phyloP scores from a whole-genome alignment of 1,140 invertebrate species.

The Armadillidium nasatum region DNA sequence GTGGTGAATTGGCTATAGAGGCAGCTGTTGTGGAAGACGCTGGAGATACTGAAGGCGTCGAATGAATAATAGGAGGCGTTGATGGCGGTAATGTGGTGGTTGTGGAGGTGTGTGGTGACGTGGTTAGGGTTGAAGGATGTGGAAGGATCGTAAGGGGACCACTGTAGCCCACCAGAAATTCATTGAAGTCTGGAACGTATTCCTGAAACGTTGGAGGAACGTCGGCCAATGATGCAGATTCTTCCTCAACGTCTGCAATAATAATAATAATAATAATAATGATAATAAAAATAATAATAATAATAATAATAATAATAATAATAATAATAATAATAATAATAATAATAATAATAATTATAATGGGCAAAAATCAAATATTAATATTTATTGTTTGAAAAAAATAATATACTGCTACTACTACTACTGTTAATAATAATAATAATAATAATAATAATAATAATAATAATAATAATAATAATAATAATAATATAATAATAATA shows the following conservation, averaged over 20 bases:
- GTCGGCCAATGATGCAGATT: constrained; percentile 61
- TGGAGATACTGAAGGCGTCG: constrained; percentile 35
- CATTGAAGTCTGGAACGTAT: constrained; percentile 68
- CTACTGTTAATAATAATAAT: too few species aligned
- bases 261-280: constrained; percentile 42
- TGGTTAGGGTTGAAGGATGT: constrained; percentile 18
- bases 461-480: too few species aligned
- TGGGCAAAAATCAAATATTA: too few species aligned
- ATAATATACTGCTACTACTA: too few species aligned
- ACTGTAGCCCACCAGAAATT: constrained; percentile 59
- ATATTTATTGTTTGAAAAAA: too few species aligned
- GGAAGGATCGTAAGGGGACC: constrained; percentile 33
- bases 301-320: too few species aligned
- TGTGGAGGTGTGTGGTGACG: constrained; percentile 14
- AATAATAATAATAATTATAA: too few species aligned
- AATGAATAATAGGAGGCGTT: constrained; percentile 23
- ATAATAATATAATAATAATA: too few species aligned
- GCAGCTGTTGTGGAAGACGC: constrained; percentile 44
- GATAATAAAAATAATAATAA: too few species aligned
- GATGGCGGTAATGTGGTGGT: constrained; percentile 25
- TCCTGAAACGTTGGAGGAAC: constrained; percentile 65
- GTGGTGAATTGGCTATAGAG: constrained; percentile 42
- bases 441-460: too few species aligned
- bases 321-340: too few species aligned
- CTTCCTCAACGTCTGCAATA: constrained; percentile 64